Evolutionary conservation across 2,797 vertebrate genomes (phyloP).

Genomic region (Pseudopleuronectes americanus): DNA sequence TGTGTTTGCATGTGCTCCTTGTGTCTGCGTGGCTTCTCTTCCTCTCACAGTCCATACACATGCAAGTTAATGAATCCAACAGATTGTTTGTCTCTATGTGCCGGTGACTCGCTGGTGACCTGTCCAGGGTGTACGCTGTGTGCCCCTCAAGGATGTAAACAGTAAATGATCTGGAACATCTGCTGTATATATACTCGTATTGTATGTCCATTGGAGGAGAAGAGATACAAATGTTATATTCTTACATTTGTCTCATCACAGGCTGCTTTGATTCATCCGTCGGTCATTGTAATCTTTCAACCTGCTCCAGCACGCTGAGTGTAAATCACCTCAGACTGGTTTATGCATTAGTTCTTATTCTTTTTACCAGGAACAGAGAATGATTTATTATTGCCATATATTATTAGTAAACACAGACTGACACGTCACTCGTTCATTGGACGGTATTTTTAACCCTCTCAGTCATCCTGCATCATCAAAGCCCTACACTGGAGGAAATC

Average conservation of each 20-base stretch:
- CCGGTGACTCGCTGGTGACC: too few species aligned
- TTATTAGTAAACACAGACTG: not conserved
- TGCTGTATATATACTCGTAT: too few species aligned
- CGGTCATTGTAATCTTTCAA: constrained; percentile 12
- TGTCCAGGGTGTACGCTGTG: too few species aligned
- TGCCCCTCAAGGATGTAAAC: too few species aligned
- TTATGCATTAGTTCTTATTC: not conserved
- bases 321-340: not conserved
- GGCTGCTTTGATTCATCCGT: constrained; percentile 6
- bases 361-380: not conserved
- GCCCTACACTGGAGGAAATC: constrained; percentile 11
- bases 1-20: too few species aligned
- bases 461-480: constrained; percentile 18
- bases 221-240: too few species aligned
- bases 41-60: too few species aligned
- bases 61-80: too few species aligned
- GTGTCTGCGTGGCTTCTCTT: too few species aligned
- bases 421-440: constrained; percentile 18
- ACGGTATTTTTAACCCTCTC: not conserved
- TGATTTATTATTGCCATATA: constrained; percentile 9
- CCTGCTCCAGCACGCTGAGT: not conserved
- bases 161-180: too few species aligned
- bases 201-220: too few species aligned
- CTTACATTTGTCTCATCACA: not conserved
- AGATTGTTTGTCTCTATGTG: too few species aligned